Evolutionary conservation across 2,797 vertebrate genomes (phyloP).

Genomic region (Tragelaphus eurycerus): DNA sequence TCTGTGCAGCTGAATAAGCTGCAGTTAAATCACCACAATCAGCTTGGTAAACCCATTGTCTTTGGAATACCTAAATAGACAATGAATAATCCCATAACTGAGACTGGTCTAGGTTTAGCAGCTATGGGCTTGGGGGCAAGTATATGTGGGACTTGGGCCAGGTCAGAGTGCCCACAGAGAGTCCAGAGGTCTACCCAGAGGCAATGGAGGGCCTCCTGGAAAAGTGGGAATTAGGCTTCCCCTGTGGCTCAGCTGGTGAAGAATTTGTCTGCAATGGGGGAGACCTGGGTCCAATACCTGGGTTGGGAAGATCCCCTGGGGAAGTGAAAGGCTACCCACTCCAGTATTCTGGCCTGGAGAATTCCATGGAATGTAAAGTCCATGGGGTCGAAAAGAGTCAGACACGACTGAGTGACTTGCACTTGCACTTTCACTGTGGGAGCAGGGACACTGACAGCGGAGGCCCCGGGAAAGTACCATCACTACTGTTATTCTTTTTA

Average conservation of each 20-base stretch:
- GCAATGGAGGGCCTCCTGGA: background rate
- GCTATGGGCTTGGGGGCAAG: background rate
- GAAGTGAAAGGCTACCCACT: too few relatives aligned
- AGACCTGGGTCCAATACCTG: too few relatives aligned
- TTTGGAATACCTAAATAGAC: background rate
- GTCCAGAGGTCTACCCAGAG: background rate
- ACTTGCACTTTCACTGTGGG: background rate
- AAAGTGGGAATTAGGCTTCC: background rate
- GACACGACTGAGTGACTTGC: too few relatives aligned
- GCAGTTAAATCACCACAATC: background rate
- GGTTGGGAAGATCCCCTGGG: too few relatives aligned
- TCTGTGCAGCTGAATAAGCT: background rate
- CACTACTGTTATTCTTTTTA: background rate
- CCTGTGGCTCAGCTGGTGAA: too few relatives aligned
- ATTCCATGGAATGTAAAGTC: too few relatives aligned
- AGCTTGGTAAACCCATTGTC: background rate
- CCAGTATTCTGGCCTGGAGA: too few relatives aligned
- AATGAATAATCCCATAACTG: background rate
- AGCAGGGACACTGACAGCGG: background rate
- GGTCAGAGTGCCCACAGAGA: background rate
- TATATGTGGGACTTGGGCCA: background rate
- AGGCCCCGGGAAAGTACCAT: rapidly evolving
- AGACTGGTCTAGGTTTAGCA: background rate
- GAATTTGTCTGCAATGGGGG: too few relatives aligned
- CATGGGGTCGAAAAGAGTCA: too few relatives aligned